A percentile compares a stretch with the other conserved stretches of the same genome.
These are phyloP conservation scores for Hypomecis atomaria DNA, from an alignment of 2,888 invertebrate species.

Conservation along the genomic window DNA sequence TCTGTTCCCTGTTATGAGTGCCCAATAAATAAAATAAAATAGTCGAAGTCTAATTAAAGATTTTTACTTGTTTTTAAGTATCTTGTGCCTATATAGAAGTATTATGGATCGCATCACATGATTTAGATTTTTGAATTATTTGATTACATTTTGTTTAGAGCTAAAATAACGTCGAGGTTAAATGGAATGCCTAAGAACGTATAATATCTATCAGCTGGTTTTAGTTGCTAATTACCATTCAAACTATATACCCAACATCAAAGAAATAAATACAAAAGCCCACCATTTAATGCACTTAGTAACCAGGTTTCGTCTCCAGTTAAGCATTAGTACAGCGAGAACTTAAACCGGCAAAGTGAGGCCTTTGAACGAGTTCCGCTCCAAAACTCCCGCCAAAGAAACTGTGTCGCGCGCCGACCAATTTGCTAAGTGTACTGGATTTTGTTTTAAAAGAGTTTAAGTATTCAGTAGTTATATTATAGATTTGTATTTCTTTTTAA, in stretches of 20 bases:
- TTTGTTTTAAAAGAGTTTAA: neutral
- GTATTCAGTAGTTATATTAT: neutral
- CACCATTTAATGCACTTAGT: constrained; percentile 11
- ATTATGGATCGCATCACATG: too few relatives aligned
- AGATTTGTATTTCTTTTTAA: too few relatives aligned
- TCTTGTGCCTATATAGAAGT: too few relatives aligned
- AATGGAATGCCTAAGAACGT: too few relatives aligned
- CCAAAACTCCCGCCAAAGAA: constrained; percentile 32
- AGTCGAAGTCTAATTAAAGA: too few relatives aligned
- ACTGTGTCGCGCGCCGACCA: constrained; percentile 31
- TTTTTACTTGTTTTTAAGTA: too few relatives aligned
- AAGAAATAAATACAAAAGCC: constrained; percentile 1
- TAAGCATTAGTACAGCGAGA: constrained; percentile 29
- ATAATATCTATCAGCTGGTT: too few relatives aligned
- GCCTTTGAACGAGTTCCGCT: constrained; percentile 35
- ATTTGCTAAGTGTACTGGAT: neutral
- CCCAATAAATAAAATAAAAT: too few relatives aligned
- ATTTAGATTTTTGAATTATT: too few relatives aligned
- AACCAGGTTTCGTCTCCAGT: constrained; percentile 27
- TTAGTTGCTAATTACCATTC: neutral
- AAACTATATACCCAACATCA: neutral
- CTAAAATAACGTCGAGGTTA: too few relatives aligned
- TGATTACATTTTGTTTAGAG: too few relatives aligned
- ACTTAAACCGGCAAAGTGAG: constrained; percentile 28
- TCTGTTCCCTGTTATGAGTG: too few relatives aligned